Evolutionary conservation across 2,113 vertebrate species (phyloP).

Genomic region (Otis tarda): DNA sequence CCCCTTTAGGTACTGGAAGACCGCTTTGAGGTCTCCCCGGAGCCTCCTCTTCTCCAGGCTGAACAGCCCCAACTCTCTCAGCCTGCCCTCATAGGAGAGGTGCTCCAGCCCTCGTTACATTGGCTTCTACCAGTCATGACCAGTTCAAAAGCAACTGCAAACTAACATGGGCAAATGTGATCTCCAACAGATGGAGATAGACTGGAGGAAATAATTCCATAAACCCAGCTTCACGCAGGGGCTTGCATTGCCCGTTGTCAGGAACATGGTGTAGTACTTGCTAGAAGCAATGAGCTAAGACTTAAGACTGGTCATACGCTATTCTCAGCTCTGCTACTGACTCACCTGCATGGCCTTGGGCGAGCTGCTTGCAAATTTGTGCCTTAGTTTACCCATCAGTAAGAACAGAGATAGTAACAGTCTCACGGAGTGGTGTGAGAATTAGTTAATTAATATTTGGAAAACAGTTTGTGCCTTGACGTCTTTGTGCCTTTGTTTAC

Average conservation of each 20-base stretch:
- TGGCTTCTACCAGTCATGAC: background rate
- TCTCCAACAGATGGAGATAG: background rate
- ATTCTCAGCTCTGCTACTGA: constrained; percentile 26
- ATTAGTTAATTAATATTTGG: constrained; percentile 67
- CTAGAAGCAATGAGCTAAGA: constrained; percentile 17
- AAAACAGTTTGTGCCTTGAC: constrained; percentile 51
- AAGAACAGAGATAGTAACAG: constrained; percentile 52
- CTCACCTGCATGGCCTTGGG: background rate
- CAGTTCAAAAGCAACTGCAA: background rate
- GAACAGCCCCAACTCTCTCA: no score
- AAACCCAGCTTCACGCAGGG: background rate
- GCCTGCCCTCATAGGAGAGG: no score
- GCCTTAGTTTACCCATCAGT: constrained; percentile 21
- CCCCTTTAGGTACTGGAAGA: no score
- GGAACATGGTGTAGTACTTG: background rate
- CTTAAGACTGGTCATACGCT: background rate
- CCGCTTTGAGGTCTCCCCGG: no score
- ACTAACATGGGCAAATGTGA: background rate
- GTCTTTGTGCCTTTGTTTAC: constrained; percentile 60
- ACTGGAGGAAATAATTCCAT: background rate
- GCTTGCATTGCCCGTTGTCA: background rate
- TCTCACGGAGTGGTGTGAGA: background rate
- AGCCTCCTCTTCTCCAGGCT: no score
- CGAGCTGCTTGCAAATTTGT: background rate
- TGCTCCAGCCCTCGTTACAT: background rate